These are phyloP conservation scores for Apistogramma diplotaenia DNA, from an alignment of 2,113 vertebrate genomes.

Conservation along the genomic window DNA sequence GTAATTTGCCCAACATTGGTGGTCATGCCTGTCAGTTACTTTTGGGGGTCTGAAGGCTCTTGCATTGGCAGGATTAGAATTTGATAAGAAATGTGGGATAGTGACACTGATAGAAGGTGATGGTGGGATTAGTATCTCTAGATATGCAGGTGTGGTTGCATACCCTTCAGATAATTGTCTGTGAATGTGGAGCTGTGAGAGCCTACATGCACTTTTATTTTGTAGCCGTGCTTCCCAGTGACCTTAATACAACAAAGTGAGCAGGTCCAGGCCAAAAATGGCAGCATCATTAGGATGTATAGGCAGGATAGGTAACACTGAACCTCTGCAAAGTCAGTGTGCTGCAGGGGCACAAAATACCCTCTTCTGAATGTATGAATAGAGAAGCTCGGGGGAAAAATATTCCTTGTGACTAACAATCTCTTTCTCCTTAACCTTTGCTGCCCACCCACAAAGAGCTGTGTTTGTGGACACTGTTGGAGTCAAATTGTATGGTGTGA, in stretches of 20 bases:
- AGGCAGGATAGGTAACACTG: background rate
- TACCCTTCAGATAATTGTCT: background rate
- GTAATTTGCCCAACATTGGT: slow-evolving; percentile 15
- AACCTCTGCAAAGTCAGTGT: slow-evolving; percentile 26
- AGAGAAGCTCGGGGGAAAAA: background rate
- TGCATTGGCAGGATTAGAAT: background rate
- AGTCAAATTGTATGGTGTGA: background rate
- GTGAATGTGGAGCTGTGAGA: background rate
- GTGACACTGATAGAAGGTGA: no score
- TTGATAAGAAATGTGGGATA: background rate
- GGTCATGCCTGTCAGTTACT: slow-evolving; percentile 6
- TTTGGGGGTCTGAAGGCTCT: background rate
- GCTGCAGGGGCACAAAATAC: slow-evolving; percentile 15
- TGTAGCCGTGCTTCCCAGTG: background rate
- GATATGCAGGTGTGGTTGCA: background rate
- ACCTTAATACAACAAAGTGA: background rate
- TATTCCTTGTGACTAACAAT: background rate
- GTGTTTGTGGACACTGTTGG: background rate
- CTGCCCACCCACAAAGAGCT: background rate
- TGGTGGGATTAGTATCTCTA: background rate
- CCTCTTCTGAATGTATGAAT: slow-evolving; percentile 53
- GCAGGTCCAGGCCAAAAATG: background rate
- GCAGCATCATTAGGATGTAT: slow-evolving; percentile 23
- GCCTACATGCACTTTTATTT: background rate
- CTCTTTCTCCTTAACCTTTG: slow-evolving; percentile 26